A percentile compares a stretch with the other conserved stretches of the same genome.
Conservation (phyloP, 2,113 vertebrate genomes). For the Pterocles gutturalis region DNA sequence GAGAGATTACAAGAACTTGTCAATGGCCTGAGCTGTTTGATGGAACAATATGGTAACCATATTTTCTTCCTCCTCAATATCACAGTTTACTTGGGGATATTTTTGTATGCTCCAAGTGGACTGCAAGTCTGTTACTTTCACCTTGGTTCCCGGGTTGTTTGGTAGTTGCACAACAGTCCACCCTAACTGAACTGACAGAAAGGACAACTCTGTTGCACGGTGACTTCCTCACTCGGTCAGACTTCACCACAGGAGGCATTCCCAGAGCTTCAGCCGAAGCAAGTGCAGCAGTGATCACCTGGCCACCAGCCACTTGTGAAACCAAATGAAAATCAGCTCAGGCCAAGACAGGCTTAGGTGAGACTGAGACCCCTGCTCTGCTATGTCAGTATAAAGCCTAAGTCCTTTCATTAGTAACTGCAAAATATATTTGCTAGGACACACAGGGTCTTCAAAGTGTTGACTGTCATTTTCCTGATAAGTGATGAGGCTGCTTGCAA, state of each 20-base stretch:
- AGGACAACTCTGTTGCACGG: not conserved
- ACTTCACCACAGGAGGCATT: not conserved
- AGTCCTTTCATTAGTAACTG: not conserved
- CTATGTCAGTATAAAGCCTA: not conserved
- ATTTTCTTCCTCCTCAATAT: not conserved
- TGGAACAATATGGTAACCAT: not conserved
- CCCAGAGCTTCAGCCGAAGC: not conserved
- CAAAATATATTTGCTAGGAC: not conserved
- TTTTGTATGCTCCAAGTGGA: not conserved
- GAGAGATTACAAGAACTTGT: not conserved
- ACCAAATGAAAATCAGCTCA: not conserved
- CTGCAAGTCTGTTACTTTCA: not conserved
- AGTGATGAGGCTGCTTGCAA: fast-evolving
- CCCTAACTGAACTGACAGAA: not conserved
- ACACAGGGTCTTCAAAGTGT: not conserved
- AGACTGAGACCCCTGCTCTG: not conserved
- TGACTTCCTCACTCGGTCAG: not conserved
- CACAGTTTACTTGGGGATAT: not conserved
- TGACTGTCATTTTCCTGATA: not conserved
- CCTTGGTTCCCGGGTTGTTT: not conserved
- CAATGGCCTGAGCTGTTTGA: not conserved
- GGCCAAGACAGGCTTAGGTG: not conserved
- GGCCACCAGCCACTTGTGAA: not conserved
- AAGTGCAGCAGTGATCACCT: not conserved
- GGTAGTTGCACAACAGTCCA: not conserved